Conservation (phyloP, 2,113 vertebrate species). For the Cathartes aura region DNA sequence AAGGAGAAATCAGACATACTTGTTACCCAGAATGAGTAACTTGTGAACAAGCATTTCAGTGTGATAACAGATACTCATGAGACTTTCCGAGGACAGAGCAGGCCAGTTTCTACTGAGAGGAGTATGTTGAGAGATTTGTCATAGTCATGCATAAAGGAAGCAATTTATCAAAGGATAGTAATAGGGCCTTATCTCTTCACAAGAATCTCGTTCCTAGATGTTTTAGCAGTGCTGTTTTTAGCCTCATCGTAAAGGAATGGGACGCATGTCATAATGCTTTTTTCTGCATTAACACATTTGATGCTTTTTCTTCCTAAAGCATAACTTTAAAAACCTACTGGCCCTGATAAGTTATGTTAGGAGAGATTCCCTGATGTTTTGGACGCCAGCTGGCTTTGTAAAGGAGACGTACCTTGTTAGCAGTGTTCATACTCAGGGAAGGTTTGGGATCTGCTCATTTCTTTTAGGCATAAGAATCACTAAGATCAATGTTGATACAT, state of each 20-base stretch:
- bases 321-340: background rate
- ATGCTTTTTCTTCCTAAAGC: background rate
- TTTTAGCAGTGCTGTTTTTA: background rate
- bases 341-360: background rate
- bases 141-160: background rate
- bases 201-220: background rate
- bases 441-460: background rate
- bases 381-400: background rate
- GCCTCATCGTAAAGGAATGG: background rate
- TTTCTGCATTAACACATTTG: background rate
- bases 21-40: background rate
- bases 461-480: background rate
- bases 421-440: background rate
- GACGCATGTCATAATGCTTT: background rate
- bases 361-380: background rate
- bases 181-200: background rate
- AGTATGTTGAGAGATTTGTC: background rate
- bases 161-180: background rate
- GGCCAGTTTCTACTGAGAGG: background rate
- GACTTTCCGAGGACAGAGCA: background rate
- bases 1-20: background rate
- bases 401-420: background rate
- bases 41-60: background rate
- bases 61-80: background rate
- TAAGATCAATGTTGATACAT: background rate